These are phyloP conservation scores for Stigmatopora nigra DNA, from an alignment of 2,113 vertebrate genomes.

Conservation along the genomic window DNA sequence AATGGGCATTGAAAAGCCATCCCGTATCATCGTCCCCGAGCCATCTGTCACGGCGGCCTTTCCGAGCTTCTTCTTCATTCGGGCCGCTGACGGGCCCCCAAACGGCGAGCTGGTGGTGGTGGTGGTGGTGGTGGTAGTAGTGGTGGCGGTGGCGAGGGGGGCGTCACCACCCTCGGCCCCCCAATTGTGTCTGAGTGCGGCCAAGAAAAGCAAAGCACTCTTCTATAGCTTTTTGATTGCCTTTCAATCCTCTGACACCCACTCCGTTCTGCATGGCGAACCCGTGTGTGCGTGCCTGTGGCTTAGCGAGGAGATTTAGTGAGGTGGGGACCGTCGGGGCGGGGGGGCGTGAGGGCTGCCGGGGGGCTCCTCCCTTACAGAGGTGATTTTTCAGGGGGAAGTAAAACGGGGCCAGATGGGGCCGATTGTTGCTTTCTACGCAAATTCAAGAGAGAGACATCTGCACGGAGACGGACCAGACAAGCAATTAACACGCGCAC, in stretches of 20 bases:
- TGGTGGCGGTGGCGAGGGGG: conserved; percentile 81
- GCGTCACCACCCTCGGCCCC: conserved; percentile 75
- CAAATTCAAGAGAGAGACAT: conserved; percentile 96
- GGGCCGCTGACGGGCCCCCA: conserved; percentile 57
- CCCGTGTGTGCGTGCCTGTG: conserved; percentile 37
- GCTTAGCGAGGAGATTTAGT: conserved; percentile 56
- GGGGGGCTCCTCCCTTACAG: conserved; percentile 16
- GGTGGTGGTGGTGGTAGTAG: conserved; percentile 80
- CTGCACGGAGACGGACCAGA: conserved; percentile 90
- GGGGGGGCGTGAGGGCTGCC: conserved; percentile 20
- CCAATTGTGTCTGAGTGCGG: conserved; percentile 79
- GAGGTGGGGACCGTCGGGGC: conserved; percentile 17
- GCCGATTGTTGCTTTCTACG: conserved; percentile 89
- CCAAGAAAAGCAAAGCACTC: conserved; percentile 97
- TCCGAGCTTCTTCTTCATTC: conserved; percentile 57
- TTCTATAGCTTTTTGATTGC: conserved; percentile 99
- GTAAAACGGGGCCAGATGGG: conserved; percentile 98
- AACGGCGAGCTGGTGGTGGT: conserved; percentile 80
- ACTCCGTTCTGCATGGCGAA: conserved; percentile 69
- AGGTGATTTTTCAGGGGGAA: conserved; percentile 62
- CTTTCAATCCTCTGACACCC: conserved; percentile 92
- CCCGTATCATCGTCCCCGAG: conserved; percentile 37
- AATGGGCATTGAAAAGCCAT: too few relatives aligned
- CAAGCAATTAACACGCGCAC: conserved; percentile 77
- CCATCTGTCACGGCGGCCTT: conserved; percentile 80